Percentiles rank a stretch among this genome's conserved stretches.
Conservation (phyloP, 1,140 invertebrate species). For the Adelges cooleyi region DNA sequence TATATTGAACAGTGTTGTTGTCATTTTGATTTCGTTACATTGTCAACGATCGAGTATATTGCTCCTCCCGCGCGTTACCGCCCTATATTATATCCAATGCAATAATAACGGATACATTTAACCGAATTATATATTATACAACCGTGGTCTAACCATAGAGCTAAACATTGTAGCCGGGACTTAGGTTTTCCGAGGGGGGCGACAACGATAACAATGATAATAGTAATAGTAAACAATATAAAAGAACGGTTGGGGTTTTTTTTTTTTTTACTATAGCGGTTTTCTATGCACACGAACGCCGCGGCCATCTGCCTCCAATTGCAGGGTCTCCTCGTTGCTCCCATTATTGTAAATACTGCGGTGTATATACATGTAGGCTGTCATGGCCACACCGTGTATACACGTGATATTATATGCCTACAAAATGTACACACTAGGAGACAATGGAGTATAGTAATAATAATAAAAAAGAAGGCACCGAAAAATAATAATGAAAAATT, state of each 20-base stretch:
- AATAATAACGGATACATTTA: conserved; percentile 10
- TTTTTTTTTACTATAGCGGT: conserved; percentile 1
- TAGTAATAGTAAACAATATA: not conserved
- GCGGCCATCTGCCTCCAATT: not conserved
- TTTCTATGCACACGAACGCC: not conserved
- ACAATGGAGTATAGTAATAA: not conserved
- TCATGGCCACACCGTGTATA: conserved; percentile 2
- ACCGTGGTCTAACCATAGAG: not conserved
- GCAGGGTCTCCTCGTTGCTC: not conserved
- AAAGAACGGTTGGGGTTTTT: conserved; percentile 25
- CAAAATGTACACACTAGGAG: not conserved
- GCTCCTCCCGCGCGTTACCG: conserved; percentile 9
- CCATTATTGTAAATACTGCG: conserved; percentile 4
- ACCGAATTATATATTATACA: conserved; percentile 19
- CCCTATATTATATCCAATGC: not conserved
- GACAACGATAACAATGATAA: no score
- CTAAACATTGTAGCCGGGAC: no score
- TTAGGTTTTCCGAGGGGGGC: no score
- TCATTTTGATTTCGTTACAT: conserved; percentile 1
- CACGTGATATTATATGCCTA: no score
- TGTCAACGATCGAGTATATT: not conserved
- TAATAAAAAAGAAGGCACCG: conserved; percentile 4
- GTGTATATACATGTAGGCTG: not conserved
- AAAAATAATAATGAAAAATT: no score
- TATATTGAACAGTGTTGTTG: not conserved